Percentiles rank a stretch among this genome's conserved stretches.
phyloP scores from a whole-genome alignment of 2,113 vertebrate species.

The Gobius niger region DNA sequence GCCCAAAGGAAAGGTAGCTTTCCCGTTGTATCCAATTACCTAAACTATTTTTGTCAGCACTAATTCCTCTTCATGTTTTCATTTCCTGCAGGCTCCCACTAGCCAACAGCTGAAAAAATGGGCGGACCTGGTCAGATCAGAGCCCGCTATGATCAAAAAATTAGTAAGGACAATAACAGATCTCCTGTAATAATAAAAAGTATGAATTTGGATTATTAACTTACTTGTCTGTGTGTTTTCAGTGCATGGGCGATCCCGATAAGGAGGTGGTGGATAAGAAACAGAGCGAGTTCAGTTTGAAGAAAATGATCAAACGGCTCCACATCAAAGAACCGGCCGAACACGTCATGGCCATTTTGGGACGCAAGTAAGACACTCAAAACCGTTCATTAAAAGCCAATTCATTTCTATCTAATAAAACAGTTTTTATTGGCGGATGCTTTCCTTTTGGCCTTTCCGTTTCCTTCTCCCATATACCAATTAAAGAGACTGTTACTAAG shows the following conservation, averaged over 20 bases:
- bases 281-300: conserved; percentile 79
- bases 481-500: too few species aligned
- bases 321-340: conserved; percentile 85
- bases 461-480: too few species aligned
- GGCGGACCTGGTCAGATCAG: conserved; percentile 50
- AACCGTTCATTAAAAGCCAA: background rate
- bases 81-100: conserved; percentile 42
- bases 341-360: conserved; percentile 83
- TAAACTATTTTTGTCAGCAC: too few species aligned
- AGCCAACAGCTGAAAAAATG: conserved; percentile 46
- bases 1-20: conserved; percentile 55
- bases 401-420: too few species aligned
- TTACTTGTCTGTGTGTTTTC: conserved; percentile 19
- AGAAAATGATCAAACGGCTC: conserved; percentile 82
- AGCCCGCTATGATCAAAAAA: conserved; percentile 41
- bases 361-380: conserved; percentile 74
- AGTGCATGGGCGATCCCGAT: conserved; percentile 3
- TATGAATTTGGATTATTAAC: background rate
- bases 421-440: too few species aligned
- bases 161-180: conserved; percentile 62
- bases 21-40: too few species aligned
- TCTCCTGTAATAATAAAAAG: background rate
- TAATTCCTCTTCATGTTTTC: background rate
- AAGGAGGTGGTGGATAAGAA: conserved; percentile 66
- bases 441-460: too few species aligned